Evolutionary conservation across 2,113 vertebrate species (phyloP).

Genomic region (Melanotaenia duboulayi): DNA sequence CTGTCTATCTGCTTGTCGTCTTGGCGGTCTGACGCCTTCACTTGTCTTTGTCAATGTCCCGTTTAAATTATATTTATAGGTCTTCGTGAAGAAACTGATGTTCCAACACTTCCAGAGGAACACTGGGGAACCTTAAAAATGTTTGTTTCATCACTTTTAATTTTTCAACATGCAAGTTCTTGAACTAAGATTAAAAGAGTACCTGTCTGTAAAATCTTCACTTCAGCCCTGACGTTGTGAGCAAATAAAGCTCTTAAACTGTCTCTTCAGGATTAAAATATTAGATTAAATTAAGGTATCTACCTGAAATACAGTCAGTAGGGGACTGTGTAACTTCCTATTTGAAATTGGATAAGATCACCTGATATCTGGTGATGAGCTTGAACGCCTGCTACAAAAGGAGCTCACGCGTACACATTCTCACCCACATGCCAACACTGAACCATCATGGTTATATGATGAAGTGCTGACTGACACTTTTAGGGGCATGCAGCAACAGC

Average conservation of each 20-base stretch:
- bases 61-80: constrained; percentile 17
- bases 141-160: too few relatives aligned
- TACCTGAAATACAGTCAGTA: neutral
- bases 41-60: constrained; percentile 9
- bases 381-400: constrained; percentile 4
- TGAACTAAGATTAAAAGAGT: too few relatives aligned
- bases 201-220: too few relatives aligned
- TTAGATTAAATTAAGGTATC: neutral
- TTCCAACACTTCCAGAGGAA: too few relatives aligned
- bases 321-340: constrained; percentile 26
- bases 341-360: constrained; percentile 35
- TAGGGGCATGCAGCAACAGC: constrained; percentile 10
- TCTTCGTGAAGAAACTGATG: neutral
- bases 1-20: constrained; percentile 1
- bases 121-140: neutral
- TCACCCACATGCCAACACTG: constrained; percentile 18
- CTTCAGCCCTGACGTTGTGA: too few relatives aligned
- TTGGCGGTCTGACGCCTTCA: constrained; percentile 1
- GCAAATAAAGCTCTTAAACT: neutral
- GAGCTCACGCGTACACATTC: neutral
- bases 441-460: constrained; percentile 22
- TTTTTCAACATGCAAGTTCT: too few relatives aligned
- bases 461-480: constrained; percentile 46
- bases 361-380: constrained; percentile 24
- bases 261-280: neutral